Evolutionary conservation across 2,113 vertebrate genomes (phyloP).

Genomic region (Circaetus gallicus): DNA sequence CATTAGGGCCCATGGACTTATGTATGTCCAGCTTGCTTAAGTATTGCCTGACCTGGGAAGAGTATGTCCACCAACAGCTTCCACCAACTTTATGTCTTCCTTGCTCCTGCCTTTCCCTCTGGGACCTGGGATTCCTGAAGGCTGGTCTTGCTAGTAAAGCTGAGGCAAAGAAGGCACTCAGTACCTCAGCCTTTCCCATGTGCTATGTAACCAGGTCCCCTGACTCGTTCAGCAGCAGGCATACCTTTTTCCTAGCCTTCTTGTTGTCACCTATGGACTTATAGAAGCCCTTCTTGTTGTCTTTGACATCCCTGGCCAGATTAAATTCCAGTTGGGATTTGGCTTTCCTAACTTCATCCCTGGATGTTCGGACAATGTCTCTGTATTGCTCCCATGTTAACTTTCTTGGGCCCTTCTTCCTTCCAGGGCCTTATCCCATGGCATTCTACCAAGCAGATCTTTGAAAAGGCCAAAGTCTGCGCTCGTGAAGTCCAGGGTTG

Average conservation of each 20-base stretch:
- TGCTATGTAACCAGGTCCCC: neutral
- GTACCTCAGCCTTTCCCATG: neutral
- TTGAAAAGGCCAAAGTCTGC: neutral
- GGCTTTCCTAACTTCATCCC: neutral
- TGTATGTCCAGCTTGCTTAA: neutral
- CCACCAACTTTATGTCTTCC: neutral
- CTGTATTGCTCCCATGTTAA: neutral
- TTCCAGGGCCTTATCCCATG: neutral
- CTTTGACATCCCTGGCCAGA: neutral
- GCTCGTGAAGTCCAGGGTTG: neutral
- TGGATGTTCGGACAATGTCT: neutral
- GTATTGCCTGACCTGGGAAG: neutral
- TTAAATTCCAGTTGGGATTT: neutral
- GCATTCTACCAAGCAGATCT: neutral
- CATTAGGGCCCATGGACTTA: neutral
- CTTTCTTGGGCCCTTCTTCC: neutral
- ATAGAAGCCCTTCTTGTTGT: neutral
- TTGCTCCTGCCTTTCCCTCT: neutral
- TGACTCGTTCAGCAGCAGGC: neutral
- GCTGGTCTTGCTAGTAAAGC: neutral
- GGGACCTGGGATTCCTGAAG: neutral
- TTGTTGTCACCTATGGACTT: neutral
- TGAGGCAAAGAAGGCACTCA: neutral
- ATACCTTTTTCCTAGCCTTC: neutral
- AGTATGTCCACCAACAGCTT: neutral